Percentiles rank a stretch among this genome's conserved stretches.
Conservation (phyloP, 2,113 vertebrate species). For the Myanophis thanlyinensis region DNA sequence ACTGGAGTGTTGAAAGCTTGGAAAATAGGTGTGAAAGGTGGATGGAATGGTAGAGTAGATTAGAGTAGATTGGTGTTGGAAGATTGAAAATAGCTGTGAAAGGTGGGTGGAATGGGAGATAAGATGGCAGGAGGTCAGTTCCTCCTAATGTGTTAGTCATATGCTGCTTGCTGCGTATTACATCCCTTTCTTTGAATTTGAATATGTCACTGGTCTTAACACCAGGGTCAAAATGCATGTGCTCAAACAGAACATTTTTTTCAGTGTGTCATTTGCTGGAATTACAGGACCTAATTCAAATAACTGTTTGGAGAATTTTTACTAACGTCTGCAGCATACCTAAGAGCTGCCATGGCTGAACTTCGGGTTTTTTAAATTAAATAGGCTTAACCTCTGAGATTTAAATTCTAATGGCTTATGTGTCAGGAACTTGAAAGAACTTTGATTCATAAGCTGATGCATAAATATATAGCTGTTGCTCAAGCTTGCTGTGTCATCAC, state of each 20-base stretch:
- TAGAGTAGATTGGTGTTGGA: not conserved
- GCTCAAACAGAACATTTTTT: not conserved
- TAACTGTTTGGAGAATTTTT: not conserved
- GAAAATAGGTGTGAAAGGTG: not conserved
- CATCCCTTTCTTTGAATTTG: not conserved
- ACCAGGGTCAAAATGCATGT: not conserved
- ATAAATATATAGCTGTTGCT: not conserved
- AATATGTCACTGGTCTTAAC: not conserved
- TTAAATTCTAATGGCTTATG: not conserved
- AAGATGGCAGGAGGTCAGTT: not conserved
- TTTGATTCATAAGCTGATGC: not conserved
- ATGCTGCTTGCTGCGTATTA: not conserved
- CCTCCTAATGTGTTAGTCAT: not conserved
- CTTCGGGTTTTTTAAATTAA: not conserved
- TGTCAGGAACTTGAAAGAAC: not conserved
- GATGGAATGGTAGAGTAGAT: not conserved
- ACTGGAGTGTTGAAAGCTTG: not conserved
- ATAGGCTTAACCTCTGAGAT: not conserved
- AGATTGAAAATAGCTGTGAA: not conserved
- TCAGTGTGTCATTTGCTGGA: not conserved
- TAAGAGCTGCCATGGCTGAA: not conserved
- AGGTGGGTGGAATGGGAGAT: not conserved
- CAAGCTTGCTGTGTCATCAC: conserved; percentile 2
- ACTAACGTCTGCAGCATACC: not conserved
- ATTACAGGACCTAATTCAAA: not conserved